Evolutionary conservation across 2,888 invertebrate species (phyloP), one percentile per base, ranked within the genome.

Genomic region (Plemyria rubiginata): DNA sequence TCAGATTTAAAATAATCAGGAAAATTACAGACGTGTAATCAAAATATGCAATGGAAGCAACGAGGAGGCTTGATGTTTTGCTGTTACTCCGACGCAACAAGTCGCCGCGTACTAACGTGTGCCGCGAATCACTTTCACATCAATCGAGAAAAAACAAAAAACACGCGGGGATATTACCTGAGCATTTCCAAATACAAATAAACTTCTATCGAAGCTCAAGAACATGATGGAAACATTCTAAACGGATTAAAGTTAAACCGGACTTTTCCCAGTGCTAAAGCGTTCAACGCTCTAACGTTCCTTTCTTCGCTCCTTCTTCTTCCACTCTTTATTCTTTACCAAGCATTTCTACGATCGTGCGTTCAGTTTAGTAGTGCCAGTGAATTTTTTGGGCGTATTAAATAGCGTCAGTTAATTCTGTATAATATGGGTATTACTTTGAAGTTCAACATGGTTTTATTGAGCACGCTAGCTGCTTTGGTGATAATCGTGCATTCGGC

Each of bases 381-480:
- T 70, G 68, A 60, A 57, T 72, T 64, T 70, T 53, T 58, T 38
- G 65, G 69, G 67, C 68, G 73, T 72, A 67, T 61, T 66, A 68
- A 67, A 65, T 53, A 57, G 59, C 32, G 48, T 60, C 29, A 52
- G 48, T 60, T 54, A 41, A 59, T 67, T 68, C 74, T 75, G 72
- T 82, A 82, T 89, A 91, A 84, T 90, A 92, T 92, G 92, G 88
- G 89, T 88, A 82, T 82, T 73, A 80, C 75, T 81, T 84, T 85
- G 86, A 86, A 71, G 76, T 70, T 58, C 76, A 79, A 79, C 67
- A 92, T 92, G 92, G 85, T 88, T 67, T 81, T 92, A 74, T 76
- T 92, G 77, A 90, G 90, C 80, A 92, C 90, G 78, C 76, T 92
- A 75, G 92, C 92, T 70, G 92, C 92, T 68, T 74, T 92, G 82